Evolutionary conservation across 2,888 invertebrate genomes (phyloP).

Genomic region (Leptinotarsa peninsularis): DNA sequence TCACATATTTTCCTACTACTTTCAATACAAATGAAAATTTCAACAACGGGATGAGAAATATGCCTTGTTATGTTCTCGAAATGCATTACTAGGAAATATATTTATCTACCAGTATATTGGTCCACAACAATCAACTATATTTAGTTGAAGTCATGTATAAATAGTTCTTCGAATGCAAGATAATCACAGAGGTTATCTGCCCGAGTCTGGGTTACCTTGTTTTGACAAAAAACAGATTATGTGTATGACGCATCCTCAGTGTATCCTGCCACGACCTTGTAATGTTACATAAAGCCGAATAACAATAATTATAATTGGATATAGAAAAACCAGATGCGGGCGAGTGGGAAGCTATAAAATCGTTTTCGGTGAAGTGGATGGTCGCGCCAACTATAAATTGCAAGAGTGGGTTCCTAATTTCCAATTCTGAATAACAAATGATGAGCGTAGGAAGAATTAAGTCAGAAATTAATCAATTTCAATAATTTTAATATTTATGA

Average conservation of each 20-base stretch:
- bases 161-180: not conserved
- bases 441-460: not conserved
- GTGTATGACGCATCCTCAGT: constrained; percentile 1
- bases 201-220: not conserved
- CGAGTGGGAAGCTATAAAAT: constrained; percentile 12
- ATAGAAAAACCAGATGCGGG: constrained; percentile 11
- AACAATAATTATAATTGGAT: constrained; percentile 11
- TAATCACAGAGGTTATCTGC: not conserved
- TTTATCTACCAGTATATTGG: too few species aligned
- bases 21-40: too few species aligned
- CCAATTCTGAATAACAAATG: constrained; percentile 7
- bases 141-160: not conserved
- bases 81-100: too few species aligned
- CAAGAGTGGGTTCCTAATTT: constrained; percentile 16
- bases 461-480: not conserved
- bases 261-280: constrained; percentile 7
- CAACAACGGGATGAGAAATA: too few species aligned
- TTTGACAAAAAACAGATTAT: not conserved
- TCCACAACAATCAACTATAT: too few species aligned
- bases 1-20: too few species aligned
- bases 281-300: constrained; percentile 8
- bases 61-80: too few species aligned
- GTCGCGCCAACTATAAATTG: not conserved
- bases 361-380: constrained; percentile 1
- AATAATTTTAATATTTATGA: not conserved